Conservation (phyloP, 2,888 invertebrate genomes). For the Cosmia pyralina region DNA sequence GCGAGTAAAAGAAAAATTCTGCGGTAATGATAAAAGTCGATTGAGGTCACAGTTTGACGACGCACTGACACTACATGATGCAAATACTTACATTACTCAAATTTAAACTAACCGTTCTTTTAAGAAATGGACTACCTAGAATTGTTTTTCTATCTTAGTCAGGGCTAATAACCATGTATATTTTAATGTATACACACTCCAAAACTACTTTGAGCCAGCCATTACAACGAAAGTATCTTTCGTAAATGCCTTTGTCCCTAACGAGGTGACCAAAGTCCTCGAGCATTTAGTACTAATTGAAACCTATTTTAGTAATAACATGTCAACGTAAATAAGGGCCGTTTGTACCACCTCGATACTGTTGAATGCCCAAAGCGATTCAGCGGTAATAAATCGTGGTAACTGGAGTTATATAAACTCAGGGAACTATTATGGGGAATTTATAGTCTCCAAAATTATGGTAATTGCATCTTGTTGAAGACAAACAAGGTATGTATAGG, state of each 20-base stretch:
- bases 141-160: constrained; percentile 1
- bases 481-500: constrained; percentile 27
- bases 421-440: constrained; percentile 58
- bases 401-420: constrained; percentile 61
- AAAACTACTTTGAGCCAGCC: constrained; percentile 3
- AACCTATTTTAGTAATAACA: constrained; percentile 60
- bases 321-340: constrained; percentile 61
- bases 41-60: constrained; percentile 10
- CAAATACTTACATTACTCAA: constrained; percentile 13
- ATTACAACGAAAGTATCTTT: constrained; percentile 40
- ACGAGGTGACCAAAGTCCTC: constrained; percentile 44
- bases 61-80: constrained; percentile 15
- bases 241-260: constrained; percentile 53
- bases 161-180: neutral
- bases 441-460: constrained; percentile 61
- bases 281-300: constrained; percentile 62
- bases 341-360: constrained; percentile 57
- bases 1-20: constrained; percentile 1
- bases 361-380: constrained; percentile 63
- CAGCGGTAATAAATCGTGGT: constrained; percentile 57
- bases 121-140: constrained; percentile 5
- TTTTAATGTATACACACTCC: constrained; percentile 24
- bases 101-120: constrained; percentile 35
- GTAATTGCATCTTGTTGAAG: constrained; percentile 56
- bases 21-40: constrained; percentile 22